Base-by-base conservation (phyloP, 2,888 invertebrate species). In the Eudemis profundana region DNA sequence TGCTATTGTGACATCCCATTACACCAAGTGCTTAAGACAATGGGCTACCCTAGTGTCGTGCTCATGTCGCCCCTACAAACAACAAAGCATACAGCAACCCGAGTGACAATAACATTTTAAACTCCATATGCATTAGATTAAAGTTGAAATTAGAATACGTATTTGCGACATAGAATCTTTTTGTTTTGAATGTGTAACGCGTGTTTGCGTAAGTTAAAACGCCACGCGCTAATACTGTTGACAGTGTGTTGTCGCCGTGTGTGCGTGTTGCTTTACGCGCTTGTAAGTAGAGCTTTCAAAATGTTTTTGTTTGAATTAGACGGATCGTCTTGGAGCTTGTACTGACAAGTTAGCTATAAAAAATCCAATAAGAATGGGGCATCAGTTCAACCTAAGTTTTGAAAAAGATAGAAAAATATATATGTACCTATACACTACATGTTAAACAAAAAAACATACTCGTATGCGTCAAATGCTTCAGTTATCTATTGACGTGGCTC, bases 221-320 rank as follows among this genome's bases (percentile, higher is more conserved):
- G 65, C 59, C 65, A 42, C 57, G 44, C 57, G 69, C 53, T 68
- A 68, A 69, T 62, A 68, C 70, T 72, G 65, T 72, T 72, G 70
- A 72, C 70, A 69, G 46, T 53, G 29, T 19, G 47, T 23, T 17
- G 19, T 44, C 40, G 23, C 49, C 23, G 53, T 33, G 56, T 56
- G 49, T 33, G 29, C 49, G 49, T 29, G 29, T 21, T 23, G 10
- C 12, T 17, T 47, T n/a, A 27, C 49, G 49, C 27, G 27, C 54
- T 51, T 44, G 51, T 63, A 29, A 47, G 46, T 19, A 66, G 61
- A 61, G 66, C 12, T 66, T 54, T 40, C 49, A 23, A 59, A 66
- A 47, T 54, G 19, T 56, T 56, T 49, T 36, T 61, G 42, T 60
- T 64, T 36, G 42, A 56, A 42, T 56, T 63, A 56, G 27, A 17